A percentile compares a stretch with the other conserved stretches of the same genome.
Conservation (phyloP, 2,888 invertebrate species). For the Brachyptera putata region DNA sequence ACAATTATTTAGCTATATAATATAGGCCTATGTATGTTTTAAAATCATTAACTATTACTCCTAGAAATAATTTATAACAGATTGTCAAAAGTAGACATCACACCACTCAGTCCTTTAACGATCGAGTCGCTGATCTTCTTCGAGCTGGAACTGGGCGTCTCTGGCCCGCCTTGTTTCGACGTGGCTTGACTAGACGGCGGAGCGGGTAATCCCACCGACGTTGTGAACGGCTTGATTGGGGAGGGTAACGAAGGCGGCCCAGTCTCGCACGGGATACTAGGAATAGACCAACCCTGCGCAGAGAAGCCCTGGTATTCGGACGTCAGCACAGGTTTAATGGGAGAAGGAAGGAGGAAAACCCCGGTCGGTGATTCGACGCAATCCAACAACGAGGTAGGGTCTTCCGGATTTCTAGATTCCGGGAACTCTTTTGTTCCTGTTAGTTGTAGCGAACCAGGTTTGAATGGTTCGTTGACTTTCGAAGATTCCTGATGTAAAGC, state of each 20-base stretch:
- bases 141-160: neutral
- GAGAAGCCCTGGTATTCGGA: constrained; percentile 45
- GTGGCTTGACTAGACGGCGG: neutral
- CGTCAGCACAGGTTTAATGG: constrained; percentile 49
- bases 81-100: constrained; percentile 5
- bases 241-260: constrained; percentile 28
- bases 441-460: neutral
- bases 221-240: neutral
- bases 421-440: neutral
- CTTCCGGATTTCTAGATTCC: constrained; percentile 16
- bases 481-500: constrained; percentile 6
- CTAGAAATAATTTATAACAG: neutral
- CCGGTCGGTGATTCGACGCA: constrained; percentile 42
- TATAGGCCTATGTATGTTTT: too few relatives aligned
- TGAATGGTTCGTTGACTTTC: neutral
- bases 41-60: neutral
- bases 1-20: too few relatives aligned
- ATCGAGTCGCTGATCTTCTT: neutral
- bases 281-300: constrained; percentile 40
- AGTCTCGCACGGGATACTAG: constrained; percentile 41
- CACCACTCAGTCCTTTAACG: neutral
- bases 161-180: neutral
- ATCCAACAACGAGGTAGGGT: constrained; percentile 37
- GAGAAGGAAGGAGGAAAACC: constrained; percentile 55
- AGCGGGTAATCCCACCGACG: too few relatives aligned